These are phyloP conservation scores for Hydraecia micacea DNA, from an alignment of 2,888 invertebrate genomes.

Conservation along the genomic window DNA sequence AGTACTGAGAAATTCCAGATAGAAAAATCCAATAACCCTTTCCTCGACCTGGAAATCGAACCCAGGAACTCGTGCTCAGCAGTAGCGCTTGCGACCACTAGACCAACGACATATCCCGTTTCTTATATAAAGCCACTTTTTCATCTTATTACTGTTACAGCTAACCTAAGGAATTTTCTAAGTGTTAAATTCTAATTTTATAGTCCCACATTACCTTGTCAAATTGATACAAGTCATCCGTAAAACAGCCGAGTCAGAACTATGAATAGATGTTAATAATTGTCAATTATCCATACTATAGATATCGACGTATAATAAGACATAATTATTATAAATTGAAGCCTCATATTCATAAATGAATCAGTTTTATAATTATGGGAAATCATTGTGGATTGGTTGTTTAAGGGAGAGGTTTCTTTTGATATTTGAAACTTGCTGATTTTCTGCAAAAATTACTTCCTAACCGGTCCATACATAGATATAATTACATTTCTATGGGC, in stretches of 20 bases:
- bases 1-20: too few relatives aligned
- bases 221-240: constrained; percentile 49
- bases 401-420: constrained; percentile 47
- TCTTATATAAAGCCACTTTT: too few relatives aligned
- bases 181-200: constrained; percentile 28
- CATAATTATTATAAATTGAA: constrained; percentile 55
- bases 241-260: constrained; percentile 56
- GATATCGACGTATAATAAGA: constrained; percentile 51
- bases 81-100: too few relatives aligned
- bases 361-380: constrained; percentile 47
- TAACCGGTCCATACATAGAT: too few relatives aligned
- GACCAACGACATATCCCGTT: too few relatives aligned
- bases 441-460: too few relatives aligned
- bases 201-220: constrained; percentile 34
- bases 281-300: constrained; percentile 59
- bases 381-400: constrained; percentile 36
- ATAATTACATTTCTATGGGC: too few relatives aligned
- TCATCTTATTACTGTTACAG: not conserved
- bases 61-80: too few relatives aligned
- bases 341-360: constrained; percentile 40
- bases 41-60: too few relatives aligned
- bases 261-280: constrained; percentile 55
- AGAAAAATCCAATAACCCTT: too few relatives aligned
- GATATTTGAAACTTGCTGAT: not conserved
- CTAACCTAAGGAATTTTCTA: constrained; percentile 2